phyloP scores from a whole-genome alignment of 2,113 vertebrate genomes.

The Aramus guarauna region DNA sequence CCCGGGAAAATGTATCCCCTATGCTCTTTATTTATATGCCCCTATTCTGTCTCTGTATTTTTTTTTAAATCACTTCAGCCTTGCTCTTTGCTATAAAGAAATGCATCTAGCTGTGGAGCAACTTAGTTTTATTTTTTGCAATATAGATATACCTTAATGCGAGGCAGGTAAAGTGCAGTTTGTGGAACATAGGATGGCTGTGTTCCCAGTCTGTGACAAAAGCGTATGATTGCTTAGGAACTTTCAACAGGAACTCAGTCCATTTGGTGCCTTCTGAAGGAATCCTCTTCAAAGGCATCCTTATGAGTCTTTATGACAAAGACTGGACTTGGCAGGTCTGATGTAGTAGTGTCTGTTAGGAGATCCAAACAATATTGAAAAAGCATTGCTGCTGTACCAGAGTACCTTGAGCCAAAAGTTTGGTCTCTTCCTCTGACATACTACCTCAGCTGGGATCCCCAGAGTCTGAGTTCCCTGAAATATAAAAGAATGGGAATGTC shows the following conservation, averaged over 20 bases:
- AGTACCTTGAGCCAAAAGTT: not conserved
- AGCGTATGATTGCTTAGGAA: not conserved
- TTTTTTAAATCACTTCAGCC: not conserved
- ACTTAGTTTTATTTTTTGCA: not conserved
- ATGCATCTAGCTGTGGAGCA: not conserved
- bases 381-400: not conserved
- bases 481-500: not conserved
- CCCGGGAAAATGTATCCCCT: not conserved
- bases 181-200: not conserved
- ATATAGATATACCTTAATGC: not conserved
- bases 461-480: not conserved
- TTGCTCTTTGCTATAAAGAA: not conserved
- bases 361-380: not conserved
- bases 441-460: not conserved
- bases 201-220: not conserved
- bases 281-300: not conserved
- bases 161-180: not conserved
- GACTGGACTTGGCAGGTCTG: not conserved
- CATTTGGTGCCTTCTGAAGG: not conserved
- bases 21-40: too few relatives aligned
- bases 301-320: not conserved
- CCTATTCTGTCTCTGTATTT: not conserved
- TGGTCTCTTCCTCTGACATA: not conserved
- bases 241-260: not conserved
- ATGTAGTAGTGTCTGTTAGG: not conserved